Base-by-base conservation (phyloP, 2,113 vertebrate genomes). In the Thamnophis sirtalis region DNA sequence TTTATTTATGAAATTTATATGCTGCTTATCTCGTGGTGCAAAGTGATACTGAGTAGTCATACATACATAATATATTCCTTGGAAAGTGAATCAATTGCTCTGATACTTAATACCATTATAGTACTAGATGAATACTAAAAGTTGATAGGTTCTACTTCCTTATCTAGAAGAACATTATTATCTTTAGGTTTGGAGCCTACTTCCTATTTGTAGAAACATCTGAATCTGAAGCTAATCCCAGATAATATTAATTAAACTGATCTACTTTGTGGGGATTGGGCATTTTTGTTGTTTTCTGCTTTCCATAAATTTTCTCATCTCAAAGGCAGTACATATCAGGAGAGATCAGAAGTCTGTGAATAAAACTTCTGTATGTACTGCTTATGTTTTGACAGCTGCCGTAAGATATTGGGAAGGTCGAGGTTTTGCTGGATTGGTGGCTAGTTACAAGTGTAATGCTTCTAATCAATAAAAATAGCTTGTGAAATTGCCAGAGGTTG, bases 351-450 rank as follows among this genome's bases (percentile, higher is more conserved):
- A 89, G n/a, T 49, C 73, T 49, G 53, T 85, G 33, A 89, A 87
- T 95, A 0, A 0, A 1, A 13, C 93, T 73, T 92, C 93, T 43
- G 21, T 51, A 22, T 17, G 49, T 0, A 1, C 91, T 68, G 55
- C 15, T 48, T 91, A 90, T 94, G 93, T 88, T 94, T 90, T 94
- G 86, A 93, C 95, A 96, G 93, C 94, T 97, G 95, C 56, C 88
- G 38, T 89, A 93, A 89, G 87, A 38, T 86, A 86, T 89, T 93
- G 91, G 93, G 33, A 93, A 92, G 90, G 48, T 58, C 28, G 0
- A 15, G 24, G 43, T 89, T 56, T 91, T 33, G 55, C 85, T 91
- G 88, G 28, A 86, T 91, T 94, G 89, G 93, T 91, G 93, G 0
- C 88, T 33, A 19, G 86, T 63, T 92, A 51, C 56, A 26, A 3